Base-by-base conservation (phyloP, 2,797 vertebrate species). In the Scolopax bukidnonensis region DNA sequence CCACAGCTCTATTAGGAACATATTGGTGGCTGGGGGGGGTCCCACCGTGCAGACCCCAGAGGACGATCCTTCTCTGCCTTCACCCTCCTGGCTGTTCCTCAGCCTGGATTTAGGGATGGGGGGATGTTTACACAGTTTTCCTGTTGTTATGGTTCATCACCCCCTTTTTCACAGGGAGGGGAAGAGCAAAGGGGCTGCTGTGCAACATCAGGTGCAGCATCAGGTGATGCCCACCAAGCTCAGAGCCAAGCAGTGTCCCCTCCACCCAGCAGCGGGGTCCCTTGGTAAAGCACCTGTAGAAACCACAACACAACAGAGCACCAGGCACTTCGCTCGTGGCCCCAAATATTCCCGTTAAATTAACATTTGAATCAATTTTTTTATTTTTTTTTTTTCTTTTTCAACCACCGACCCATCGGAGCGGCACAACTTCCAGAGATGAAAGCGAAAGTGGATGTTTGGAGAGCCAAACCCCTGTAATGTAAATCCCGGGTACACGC, bases 401-500 rank as follows among this genome's bases (percentile, higher is more conserved):
- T 47, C 21, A 33, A 9, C 53, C 78, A 61, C 41, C 33, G 32
- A 83, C 80, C 56, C 76, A 32, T 25, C 32, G 27, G 67, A 79
- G 74, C 4, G 11, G 88, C 78, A 73, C 81, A 38, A 83, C 90
- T 95, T 90, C 93, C 6, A 53, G 17, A 95, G 95, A 89, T 78
- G 78, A 96, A 97, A 97, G 95, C 56, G n/a, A 92, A 90, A 95
- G 94, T 19, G 61, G 41, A 36, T 1, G 64, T 92, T 64, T 90
- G 89, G 84, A 79, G 75, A 93, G 88, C 94, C 86, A 87, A 87
- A 85, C 8, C 18, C 12, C 36, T 21, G 84, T 27, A 91, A 95
- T 21, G 5, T 93, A 87, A 95, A 95, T 51, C 87, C 33, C 6
- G 38, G 53, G 88, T 85, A 95, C 91, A 61, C 5, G 88, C 71